Conservation (phyloP, 2,888 invertebrate species). For the Drosophila pseudotakahashii region DNA sequence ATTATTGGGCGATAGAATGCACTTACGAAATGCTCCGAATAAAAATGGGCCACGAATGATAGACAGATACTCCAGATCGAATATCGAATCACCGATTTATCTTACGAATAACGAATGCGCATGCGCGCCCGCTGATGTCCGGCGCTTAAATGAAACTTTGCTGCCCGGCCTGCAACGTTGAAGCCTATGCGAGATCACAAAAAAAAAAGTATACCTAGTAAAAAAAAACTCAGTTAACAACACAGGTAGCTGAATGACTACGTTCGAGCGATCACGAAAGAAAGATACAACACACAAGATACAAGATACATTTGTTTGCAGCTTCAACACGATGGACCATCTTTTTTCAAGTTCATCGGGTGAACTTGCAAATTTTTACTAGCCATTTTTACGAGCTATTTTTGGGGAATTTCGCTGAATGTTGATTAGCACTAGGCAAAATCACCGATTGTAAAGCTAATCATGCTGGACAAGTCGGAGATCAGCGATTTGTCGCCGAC, state of each 20-base stretch:
- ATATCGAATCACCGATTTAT: constrained; percentile 23
- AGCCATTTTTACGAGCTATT: constrained; percentile 46
- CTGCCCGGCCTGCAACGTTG: constrained; percentile 54
- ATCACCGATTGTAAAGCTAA: constrained; percentile 30
- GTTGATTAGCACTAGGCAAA: constrained; percentile 48
- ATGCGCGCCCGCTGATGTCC: constrained; percentile 71
- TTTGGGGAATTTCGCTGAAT: constrained; percentile 45
- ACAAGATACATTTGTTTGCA: constrained; percentile 12
- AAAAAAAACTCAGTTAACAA: constrained; percentile 39
- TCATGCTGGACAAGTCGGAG: constrained; percentile 36
- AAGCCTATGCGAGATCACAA: constrained; percentile 53
- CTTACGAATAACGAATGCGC: constrained; percentile 44
- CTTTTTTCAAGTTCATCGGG: constrained; percentile 72
- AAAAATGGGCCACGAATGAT: constrained; percentile 15
- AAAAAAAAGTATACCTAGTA: constrained; percentile 11
- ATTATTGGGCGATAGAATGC: constrained; percentile 50
- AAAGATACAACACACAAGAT: constrained; percentile 25
- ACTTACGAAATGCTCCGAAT: constrained; percentile 61
- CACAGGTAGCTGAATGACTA: constrained; percentile 62
- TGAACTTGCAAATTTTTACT: constrained; percentile 74
- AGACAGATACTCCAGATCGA: constrained; percentile 33
- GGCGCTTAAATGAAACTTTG: constrained; percentile 60
- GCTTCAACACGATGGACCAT: constrained; percentile 28
- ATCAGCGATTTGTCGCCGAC: constrained; percentile 50
- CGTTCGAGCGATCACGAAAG: constrained; percentile 61